A percentile compares a stretch with the other conserved stretches of the same genome.
Conservation (phyloP, 1,140 invertebrate genomes). For the Colletes latitarsis region DNA sequence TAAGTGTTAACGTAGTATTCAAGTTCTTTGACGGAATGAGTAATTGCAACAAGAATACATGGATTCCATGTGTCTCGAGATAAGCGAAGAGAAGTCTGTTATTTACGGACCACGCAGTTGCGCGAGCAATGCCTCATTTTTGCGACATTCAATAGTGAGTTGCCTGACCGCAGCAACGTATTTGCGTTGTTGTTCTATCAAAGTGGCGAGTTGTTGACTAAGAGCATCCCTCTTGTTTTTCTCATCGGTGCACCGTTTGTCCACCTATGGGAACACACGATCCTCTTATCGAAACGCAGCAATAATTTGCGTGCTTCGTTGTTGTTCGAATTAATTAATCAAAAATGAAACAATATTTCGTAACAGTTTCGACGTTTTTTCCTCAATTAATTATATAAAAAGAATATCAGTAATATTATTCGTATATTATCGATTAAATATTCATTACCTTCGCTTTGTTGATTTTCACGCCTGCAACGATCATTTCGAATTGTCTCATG, state of each 20-base stretch:
- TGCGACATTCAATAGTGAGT: constrained; percentile 87
- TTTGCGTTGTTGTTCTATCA: constrained; percentile 91
- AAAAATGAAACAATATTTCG: background rate
- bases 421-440: background rate
- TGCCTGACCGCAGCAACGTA: constrained; percentile 93
- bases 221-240: constrained; percentile 87
- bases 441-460: constrained; percentile 89
- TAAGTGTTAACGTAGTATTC: background rate
- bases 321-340: background rate
- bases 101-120: constrained; percentile 72
- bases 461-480: constrained; percentile 91
- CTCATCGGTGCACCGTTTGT: constrained; percentile 85
- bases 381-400: too few species aligned
- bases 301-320: background rate
- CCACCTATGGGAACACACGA: constrained; percentile 73
- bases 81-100: background rate
- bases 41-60: constrained; percentile 11
- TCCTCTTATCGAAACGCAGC: background rate
- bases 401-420: too few species aligned
- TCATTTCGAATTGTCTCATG: constrained; percentile 92
- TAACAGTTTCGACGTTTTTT: too few species aligned
- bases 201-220: constrained; percentile 85
- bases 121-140: constrained; percentile 83
- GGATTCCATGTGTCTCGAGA: constrained; percentile 6
- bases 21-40: background rate